Evolutionary conservation across 2,888 invertebrate genomes (phyloP).

Genomic region (Odiellus spinosus): DNA sequence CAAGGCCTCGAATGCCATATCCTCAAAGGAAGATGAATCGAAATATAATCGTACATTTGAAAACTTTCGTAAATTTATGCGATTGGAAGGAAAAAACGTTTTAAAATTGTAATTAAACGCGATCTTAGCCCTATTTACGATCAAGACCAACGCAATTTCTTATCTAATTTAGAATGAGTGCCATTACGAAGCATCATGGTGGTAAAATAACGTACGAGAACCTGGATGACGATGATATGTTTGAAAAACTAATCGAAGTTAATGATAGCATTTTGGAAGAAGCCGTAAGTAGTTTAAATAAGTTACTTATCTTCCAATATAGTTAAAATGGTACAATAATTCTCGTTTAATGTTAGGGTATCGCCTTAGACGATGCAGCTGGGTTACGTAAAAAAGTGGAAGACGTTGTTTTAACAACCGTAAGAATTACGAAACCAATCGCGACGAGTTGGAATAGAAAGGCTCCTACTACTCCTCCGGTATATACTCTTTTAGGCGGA

Average conservation of each 20-base stretch:
- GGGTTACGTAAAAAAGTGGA: conserved; percentile 29
- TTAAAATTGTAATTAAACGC: no score
- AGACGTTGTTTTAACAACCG: conserved; percentile 16
- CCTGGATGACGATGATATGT: conserved; percentile 45
- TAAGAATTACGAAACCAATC: conserved; percentile 21
- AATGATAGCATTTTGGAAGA: conserved; percentile 70
- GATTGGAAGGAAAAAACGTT: no score
- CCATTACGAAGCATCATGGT: conserved; percentile 40
- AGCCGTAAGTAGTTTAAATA: conserved; percentile 54
- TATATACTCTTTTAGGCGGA: conserved; percentile 27
- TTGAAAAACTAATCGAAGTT: conserved; percentile 59
- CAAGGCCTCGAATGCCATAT: no score
- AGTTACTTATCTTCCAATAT: no score
- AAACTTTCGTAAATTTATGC: no score
- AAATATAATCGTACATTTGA: no score
- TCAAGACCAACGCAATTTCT: no score
- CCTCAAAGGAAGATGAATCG: no score
- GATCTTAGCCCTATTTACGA: no score
- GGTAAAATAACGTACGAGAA: conserved; percentile 40
- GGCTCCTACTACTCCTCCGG: conserved; percentile 3
- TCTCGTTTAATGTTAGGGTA: conserved; percentile 24
- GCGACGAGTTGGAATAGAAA: conserved; percentile 29
- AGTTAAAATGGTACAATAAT: no score
- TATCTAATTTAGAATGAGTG: conserved; percentile 38
- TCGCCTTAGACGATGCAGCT: conserved; percentile 29